Evolutionary conservation across 2,113 vertebrate genomes (phyloP).

Genomic region (Galbula dea): DNA sequence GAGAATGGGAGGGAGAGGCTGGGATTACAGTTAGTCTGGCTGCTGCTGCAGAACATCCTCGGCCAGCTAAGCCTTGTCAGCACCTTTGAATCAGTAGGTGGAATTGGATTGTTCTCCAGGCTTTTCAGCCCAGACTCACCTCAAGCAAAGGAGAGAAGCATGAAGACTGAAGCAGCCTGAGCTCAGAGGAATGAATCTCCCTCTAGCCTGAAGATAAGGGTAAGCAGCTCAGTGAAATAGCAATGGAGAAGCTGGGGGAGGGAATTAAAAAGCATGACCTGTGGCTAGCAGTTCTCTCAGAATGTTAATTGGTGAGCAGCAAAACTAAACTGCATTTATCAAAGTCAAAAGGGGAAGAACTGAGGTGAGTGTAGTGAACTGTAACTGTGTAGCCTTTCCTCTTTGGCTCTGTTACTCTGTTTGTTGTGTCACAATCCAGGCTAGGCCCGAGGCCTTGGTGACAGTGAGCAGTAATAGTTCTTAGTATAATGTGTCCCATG

Average conservation of each 20-base stretch:
- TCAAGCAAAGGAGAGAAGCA: no score
- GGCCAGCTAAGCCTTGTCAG: neutral
- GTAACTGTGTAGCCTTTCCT: no score
- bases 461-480: no score
- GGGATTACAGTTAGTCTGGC: neutral
- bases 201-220: fast-evolving
- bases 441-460: no score
- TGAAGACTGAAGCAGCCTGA: neutral
- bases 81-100: fast-evolving
- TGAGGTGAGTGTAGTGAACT: no score
- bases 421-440: no score
- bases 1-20: neutral
- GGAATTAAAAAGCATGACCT: neutral
- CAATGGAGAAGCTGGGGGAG: neutral
- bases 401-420: no score
- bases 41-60: neutral
- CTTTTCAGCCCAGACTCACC: neutral
- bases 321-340: neutral
- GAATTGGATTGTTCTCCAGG: neutral
- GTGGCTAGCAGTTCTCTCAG: neutral
- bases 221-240: neutral
- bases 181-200: neutral
- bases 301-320: neutral
- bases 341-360: no score
- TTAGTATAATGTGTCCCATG: neutral